phyloP scores from a whole-genome alignment of 1,140 invertebrate genomes.

The Brachionus paranguensis region DNA sequence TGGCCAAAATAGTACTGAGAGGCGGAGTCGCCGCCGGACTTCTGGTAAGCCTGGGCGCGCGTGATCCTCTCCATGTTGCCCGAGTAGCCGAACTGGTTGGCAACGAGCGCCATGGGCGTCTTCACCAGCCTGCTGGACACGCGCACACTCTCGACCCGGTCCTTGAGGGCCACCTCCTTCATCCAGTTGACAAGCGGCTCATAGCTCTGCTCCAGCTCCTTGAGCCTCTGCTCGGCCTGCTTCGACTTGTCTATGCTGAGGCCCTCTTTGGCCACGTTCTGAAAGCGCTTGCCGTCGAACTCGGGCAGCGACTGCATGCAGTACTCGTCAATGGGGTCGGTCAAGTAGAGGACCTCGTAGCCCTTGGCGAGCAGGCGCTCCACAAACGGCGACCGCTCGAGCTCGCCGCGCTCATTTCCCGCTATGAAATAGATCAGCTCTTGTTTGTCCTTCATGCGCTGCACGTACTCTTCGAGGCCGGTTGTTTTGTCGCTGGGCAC shows the following conservation, averaged over 20 bases:
- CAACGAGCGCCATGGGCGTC: constrained; percentile 93
- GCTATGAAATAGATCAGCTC: constrained; percentile 94
- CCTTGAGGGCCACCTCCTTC: constrained; percentile 74
- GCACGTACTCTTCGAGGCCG: constrained; percentile 79
- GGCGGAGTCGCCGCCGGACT: constrained; percentile 82
- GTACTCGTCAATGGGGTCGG: constrained; percentile 97
- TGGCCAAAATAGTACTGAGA: constrained; percentile 81
- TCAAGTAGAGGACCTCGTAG: constrained; percentile 86
- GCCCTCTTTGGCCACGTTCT: constrained; percentile 98
- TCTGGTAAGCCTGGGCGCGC: constrained; percentile 91
- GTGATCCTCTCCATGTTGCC: constrained; percentile 98
- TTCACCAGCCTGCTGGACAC: constrained; percentile 82
- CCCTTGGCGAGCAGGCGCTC: constrained; percentile 86
- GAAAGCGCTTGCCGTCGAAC: constrained; percentile 98
- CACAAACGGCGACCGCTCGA: constrained; percentile 87
- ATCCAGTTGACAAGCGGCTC: constrained; percentile 89
- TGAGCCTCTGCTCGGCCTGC: constrained; percentile 72
- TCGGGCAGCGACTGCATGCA: constrained; percentile 92
- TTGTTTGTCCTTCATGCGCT: constrained; percentile 94
- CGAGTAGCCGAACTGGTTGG: constrained; percentile 89
- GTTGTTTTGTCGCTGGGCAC: constrained; percentile 63
- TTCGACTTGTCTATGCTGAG: constrained; percentile 73
- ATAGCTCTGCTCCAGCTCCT: constrained; percentile 71
- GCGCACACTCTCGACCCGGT: constrained; percentile 72
- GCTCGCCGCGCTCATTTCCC: constrained; percentile 62